phyloP scores from a whole-genome alignment of 2,888 invertebrate genomes.

The Eumacrocentrus americanus region DNA sequence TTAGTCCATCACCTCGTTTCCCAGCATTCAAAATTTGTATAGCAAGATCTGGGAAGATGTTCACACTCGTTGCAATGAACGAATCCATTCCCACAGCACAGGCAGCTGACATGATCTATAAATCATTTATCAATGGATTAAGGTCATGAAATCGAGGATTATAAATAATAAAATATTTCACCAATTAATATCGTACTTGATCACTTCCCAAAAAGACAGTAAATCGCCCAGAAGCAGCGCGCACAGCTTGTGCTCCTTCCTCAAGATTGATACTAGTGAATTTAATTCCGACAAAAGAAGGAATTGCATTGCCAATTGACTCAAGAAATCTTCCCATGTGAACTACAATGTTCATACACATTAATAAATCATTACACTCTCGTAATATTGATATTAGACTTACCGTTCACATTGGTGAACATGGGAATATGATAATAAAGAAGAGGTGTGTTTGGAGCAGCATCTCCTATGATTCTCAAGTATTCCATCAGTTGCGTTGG shows the following conservation, averaged over 20 bases:
- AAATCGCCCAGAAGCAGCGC: constrained; percentile 64
- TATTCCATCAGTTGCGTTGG: constrained; percentile 71
- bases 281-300: constrained; percentile 82
- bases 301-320: constrained; percentile 68
- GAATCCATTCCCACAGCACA: constrained; percentile 74
- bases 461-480: constrained; percentile 69
- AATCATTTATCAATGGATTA: no score
- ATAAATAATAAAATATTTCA: constrained; percentile 5
- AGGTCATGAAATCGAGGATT: no score
- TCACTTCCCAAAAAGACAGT: constrained; percentile 73
- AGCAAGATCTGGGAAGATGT: constrained; percentile 69
- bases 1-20: constrained; percentile 61
- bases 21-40: constrained; percentile 66
- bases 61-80: constrained; percentile 74
- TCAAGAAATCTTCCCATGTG: constrained; percentile 74
- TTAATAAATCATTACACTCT: constrained; percentile 6
- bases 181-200: constrained; percentile 62
- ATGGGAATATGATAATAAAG: constrained; percentile 84
- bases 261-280: constrained; percentile 77
- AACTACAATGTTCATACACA: constrained; percentile 62
- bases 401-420: constrained; percentile 75
- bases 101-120: constrained; percentile 71
- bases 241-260: constrained; percentile 70
- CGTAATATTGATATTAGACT: no score
- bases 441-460: constrained; percentile 78